Conservation (phyloP, 2,888 invertebrate species). For the Pristionchus entomophagus region DNA sequence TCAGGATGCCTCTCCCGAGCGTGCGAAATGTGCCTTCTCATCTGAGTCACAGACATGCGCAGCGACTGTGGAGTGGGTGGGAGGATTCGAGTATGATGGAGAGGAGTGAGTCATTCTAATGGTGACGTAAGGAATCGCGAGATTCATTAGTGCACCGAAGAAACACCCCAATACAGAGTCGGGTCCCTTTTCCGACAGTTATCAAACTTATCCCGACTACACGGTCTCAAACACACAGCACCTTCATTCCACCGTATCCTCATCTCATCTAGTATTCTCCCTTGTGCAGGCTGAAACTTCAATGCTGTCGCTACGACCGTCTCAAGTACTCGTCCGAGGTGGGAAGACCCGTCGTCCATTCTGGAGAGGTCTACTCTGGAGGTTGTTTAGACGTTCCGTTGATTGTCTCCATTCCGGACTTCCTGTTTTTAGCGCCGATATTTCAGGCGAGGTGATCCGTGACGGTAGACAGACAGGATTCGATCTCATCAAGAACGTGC, state of each 20-base stretch:
- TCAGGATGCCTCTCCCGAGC: conserved; percentile 53
- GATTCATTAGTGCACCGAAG: too few relatives aligned
- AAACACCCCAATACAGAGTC: too few relatives aligned
- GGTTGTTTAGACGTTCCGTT: conserved; percentile 50
- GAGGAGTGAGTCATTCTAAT: conserved; percentile 55
- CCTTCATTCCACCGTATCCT: too few relatives aligned
- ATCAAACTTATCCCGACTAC: too few relatives aligned
- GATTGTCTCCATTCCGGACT: neutral
- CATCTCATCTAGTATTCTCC: neutral
- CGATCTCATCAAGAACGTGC: conserved; percentile 69
- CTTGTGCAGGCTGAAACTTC: conserved; percentile 61
- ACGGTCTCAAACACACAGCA: too few relatives aligned
- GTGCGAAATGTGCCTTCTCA: conserved; percentile 64
- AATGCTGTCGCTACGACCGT: conserved; percentile 70
- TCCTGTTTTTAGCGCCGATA: neutral
- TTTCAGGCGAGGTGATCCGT: conserved; percentile 66
- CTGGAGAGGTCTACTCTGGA: conserved; percentile 71
- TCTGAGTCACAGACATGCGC: conserved; percentile 61
- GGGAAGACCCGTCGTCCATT: conserved; percentile 68
- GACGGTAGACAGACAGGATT: conserved; percentile 73
- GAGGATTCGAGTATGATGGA: conserved; percentile 86
- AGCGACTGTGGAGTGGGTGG: conserved; percentile 66
- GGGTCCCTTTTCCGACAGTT: too few relatives aligned
- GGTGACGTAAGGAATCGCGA: too few relatives aligned
- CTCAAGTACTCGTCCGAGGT: conserved; percentile 69